A percentile compares a stretch with the other conserved stretches of the same genome.
phyloP scores from a whole-genome alignment of 1,140 invertebrate species.

The Drosophila novamexicana region DNA sequence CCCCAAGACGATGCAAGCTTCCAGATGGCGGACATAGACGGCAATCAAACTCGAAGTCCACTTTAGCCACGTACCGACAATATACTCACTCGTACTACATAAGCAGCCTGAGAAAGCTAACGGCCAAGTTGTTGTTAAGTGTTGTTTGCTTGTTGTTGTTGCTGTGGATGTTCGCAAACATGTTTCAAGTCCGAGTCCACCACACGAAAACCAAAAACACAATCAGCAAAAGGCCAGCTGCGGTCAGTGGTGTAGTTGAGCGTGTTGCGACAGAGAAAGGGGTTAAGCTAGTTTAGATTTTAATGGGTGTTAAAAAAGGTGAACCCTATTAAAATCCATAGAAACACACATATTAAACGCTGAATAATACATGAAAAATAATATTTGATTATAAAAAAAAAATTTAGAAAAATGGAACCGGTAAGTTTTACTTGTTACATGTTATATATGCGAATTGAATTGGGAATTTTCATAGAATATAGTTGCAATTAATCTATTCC shows the following conservation, averaged over 20 bases:
- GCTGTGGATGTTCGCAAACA: constrained; percentile 53
- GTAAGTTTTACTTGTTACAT: no score
- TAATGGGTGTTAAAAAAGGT: not conserved
- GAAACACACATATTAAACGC: not conserved
- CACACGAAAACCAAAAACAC: constrained; percentile 58
- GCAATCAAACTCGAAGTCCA: constrained; percentile 11
- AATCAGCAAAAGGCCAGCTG: constrained; percentile 51
- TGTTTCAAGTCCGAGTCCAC: constrained; percentile 60
- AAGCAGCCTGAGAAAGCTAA: constrained; percentile 58
- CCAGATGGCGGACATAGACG: constrained; percentile 18
- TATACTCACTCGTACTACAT: constrained; percentile 6
- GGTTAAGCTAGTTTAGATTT: not conserved
- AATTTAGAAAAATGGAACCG: no score
- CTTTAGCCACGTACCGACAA: constrained; percentile 22
- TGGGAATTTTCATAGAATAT: not conserved
- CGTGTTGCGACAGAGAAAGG: not conserved
- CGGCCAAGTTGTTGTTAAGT: constrained; percentile 40
- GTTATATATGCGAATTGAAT: not conserved
- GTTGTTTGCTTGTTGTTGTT: constrained; percentile 8
- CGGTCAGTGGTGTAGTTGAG: constrained; percentile 19
- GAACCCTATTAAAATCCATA: not conserved
- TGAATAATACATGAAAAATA: no score
- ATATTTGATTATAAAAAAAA: no score
- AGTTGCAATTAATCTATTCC: not conserved
- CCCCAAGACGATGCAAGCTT: not conserved